Base-by-base conservation (phyloP, 2,113 vertebrate species). In the Alosa alosa region DNA sequence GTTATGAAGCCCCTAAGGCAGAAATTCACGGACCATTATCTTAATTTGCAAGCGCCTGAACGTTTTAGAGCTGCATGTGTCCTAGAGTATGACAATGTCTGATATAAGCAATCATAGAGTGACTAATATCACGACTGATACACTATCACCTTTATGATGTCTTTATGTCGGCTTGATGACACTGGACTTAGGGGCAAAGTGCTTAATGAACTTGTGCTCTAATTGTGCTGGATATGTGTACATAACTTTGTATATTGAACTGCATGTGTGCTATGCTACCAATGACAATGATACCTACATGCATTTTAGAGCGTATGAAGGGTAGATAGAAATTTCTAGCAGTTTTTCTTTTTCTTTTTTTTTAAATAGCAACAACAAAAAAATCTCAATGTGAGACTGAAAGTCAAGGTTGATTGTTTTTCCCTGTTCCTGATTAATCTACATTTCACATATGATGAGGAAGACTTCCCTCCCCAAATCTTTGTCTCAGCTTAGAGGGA, bases 251-350 rank as follows among this genome's bases (percentile, higher is more conserved):
- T 93, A 91, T 93, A 92, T 92, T 91, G 87, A 93, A 87, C 89
- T 94, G 93, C 94, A 94, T 94, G 93, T 93, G 86, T 94, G 92
- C 91, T 92, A 91, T 92, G 89, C 89, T 92, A 91, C 90, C 88
- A 92, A 88, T 93, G 90, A 92, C 84, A 87, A 91, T 90, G 89
- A 90, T 90, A 86, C 81, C 57, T 83, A 85, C 90, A 92, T 94
- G 93, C 92, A 93, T 94, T 94, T 94, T 89, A 86, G 90, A 92
- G 91, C 90, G 87, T 84, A 50, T 93, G 89, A 92, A 91, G 87
- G 89, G 91, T 87, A 87, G 91, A 90, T 84, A 89, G 84, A 88
- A 85, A 90, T 89, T 83, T 86, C 82, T 88, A 83, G 84, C 89
- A 86, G 82, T 87, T 91, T 89, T 91, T 86, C 86, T 86, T 52